Base-by-base conservation (phyloP, 1,140 invertebrate species). In the Cataglyphis hispanica region DNA sequence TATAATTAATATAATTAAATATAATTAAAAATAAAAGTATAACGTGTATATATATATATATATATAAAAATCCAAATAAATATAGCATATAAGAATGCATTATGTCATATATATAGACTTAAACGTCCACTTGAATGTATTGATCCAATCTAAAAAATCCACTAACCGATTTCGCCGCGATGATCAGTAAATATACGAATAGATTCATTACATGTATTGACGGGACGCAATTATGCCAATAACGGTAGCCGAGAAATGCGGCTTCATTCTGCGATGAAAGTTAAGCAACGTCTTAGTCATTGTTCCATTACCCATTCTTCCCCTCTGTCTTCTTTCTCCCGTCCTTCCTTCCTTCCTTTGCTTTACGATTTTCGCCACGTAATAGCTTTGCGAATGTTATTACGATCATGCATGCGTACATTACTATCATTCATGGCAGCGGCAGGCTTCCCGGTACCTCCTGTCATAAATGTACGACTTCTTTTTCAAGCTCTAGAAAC, bases 361-460 rank as follows among this genome's bases (percentile, higher is more conserved):
- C 46, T 56, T 69, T 43, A 69, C 37, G 63, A 80, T 46, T 56
- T 69, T 56, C 63, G 16, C 77, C 10, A 27, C 46, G 64, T 56
- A 69, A 80, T 46, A 69, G 77, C 22, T 43, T 69, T 13, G 63
- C 77, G 22, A 69, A 80, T 67, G 77, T 80, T 69, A 80, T 80
- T 80, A 80, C 77, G 63, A 80, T 80, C 77, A 69, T 69, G 77
- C 63, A 64, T 56, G 77, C 77, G 77, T 80, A 27, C 77, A 69
- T 80, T 80, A 80, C 64, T 69, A 80, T 80, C 77, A 80, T 80
- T 80, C 63, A 37, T 69, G 63, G 64, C 31, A 50, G 63, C 37
- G 8, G 7, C 40, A 31, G 46, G 64, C 76, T 67, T 80, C 61
- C 76, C 50, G 46, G 64, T 80, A 31, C 77, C 64, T 56, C 64